These are phyloP conservation scores for Tenthredo amoena DNA, from an alignment of 2,888 invertebrate genomes.

Conservation along the genomic window DNA sequence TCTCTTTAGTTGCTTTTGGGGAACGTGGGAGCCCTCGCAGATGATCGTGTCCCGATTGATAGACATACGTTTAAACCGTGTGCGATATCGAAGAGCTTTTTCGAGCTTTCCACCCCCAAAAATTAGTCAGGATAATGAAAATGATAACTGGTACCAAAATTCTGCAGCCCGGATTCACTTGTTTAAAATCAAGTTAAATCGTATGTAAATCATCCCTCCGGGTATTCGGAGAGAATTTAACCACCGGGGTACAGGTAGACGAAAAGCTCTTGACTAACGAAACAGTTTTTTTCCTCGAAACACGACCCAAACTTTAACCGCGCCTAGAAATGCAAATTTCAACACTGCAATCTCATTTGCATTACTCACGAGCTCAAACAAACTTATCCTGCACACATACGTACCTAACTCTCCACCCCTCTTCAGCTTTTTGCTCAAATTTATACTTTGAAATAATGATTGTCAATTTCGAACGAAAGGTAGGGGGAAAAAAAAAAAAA, in stretches of 20 bases:
- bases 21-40: no score
- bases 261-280: conserved; percentile 13
- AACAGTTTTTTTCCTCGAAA: background rate
- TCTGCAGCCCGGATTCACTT: background rate
- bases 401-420: background rate
- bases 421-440: background rate
- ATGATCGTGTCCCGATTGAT: background rate
- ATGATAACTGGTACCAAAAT: background rate
- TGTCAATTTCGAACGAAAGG: background rate
- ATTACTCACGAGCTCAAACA: conserved; percentile 9
- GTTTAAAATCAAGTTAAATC: background rate
- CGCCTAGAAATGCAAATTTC: conserved; percentile 45
- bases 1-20: background rate
- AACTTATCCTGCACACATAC: background rate
- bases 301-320: background rate
- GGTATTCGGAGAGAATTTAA: background rate
- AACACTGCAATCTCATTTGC: conserved; percentile 45
- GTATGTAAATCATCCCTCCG: background rate
- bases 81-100: background rate
- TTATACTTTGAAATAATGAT: background rate
- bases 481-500: background rate
- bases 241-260: background rate
- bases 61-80: background rate
- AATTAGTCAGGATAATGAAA: background rate
- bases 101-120: background rate